A percentile compares a stretch with the other conserved stretches of the same genome.
phyloP scores from a whole-genome alignment of 2,797 vertebrate genomes.

The Numenius phaeopus region DNA sequence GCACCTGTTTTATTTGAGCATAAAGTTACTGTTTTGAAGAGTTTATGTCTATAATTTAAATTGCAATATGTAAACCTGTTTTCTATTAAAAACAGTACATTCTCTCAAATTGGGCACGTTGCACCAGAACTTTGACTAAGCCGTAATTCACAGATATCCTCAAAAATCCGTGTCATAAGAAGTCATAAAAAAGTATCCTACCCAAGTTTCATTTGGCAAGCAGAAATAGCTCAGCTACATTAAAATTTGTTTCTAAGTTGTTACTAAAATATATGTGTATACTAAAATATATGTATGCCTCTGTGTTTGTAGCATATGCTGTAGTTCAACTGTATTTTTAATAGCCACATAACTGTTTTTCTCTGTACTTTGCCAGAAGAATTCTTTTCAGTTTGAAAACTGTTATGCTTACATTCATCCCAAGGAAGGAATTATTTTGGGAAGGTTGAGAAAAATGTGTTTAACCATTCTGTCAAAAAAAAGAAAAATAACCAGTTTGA shows the following conservation, averaged over 20 bases:
- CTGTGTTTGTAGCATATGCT: conserved; percentile 53
- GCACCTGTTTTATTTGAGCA: conserved; percentile 48
- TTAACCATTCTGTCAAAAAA: not conserved
- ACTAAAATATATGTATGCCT: not conserved
- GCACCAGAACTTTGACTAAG: not conserved
- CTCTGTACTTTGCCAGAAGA: conserved; percentile 44
- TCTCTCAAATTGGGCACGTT: not conserved
- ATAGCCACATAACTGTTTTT: conserved; percentile 43
- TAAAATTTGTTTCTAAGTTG: conserved; percentile 41
- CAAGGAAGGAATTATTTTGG: conserved; percentile 33
- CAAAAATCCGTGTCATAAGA: conserved; percentile 15
- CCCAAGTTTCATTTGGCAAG: conserved; percentile 43
- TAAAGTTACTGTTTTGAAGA: conserved; percentile 15
- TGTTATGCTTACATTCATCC: conserved; percentile 43
- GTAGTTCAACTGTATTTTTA: conserved; percentile 58
- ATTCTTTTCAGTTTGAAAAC: conserved; percentile 59
- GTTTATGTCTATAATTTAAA: conserved; percentile 15
- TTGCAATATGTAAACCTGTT: not conserved
- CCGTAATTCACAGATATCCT: conserved; percentile 12
- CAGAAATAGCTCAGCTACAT: conserved; percentile 16
- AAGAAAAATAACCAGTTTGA: not conserved
- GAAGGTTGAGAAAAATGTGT: conserved; percentile 12
- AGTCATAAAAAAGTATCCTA: conserved; percentile 19
- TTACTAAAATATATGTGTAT: conserved; percentile 36
- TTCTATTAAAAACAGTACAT: not conserved